Evolutionary conservation across 2,113 vertebrate genomes (phyloP), one percentile per base, ranked within the genome.

Genomic region (Pyrgilauda ruficollis): DNA sequence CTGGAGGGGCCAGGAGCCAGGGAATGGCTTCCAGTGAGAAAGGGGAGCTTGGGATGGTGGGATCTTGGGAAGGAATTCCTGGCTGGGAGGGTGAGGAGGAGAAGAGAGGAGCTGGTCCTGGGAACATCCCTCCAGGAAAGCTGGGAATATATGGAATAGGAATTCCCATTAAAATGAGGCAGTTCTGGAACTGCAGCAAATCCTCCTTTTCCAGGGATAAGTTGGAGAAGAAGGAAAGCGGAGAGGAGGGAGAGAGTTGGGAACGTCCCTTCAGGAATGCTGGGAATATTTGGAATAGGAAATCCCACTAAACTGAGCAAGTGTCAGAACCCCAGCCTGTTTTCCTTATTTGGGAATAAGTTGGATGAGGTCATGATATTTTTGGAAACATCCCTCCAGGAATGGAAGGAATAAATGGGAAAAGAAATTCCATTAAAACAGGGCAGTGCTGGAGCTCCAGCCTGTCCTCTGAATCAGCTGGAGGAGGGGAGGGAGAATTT

Each of bases 381-480:
- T 47, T 11, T 18, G 28, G 74, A 55, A 62, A 27, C 4, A 7
- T 8, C 23, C 30, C 37, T n/a, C 8, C 19, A 3, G 47, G 24
- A 64, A 44, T 11, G 2, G 47, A 0, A 4, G 59, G 59, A 63
- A 63, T 41, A 13, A 20, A 2, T 5, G 31, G 76, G 11, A 53
- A 23, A 43, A 18, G 24, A 30, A 64, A 53, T 64, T 7, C 49
- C 31, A 37, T 15, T 1, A 3, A 55, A 66, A 6, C 12, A 5
- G 6, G 15, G 39, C 31, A 7, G 39, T 15, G 31, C 31, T 2
- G 15, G 76, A 44, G 3, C 11, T 27, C 35, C 2, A 0, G 11
- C 28, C 7, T 6, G 3, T 33, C 35, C 30, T 41, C 18, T 0
- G 0, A 18, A 53, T 7, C 19, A 5, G 4, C 1, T 23, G 61